Evolutionary conservation across 2,888 invertebrate species (phyloP).

Genomic region (Eupithecia pulchellata): DNA sequence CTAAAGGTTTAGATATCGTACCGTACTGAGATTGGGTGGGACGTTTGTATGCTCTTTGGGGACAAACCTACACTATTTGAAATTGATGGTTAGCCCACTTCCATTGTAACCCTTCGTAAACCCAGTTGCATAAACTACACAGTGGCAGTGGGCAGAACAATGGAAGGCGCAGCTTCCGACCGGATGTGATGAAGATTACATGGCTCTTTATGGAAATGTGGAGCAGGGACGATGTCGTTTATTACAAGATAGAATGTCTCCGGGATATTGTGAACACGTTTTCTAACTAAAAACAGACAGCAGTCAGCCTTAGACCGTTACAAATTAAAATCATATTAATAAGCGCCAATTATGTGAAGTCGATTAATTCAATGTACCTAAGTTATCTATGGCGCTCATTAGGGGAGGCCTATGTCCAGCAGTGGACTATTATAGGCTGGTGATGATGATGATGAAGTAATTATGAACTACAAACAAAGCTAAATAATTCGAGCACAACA

Average conservation of each 20-base stretch:
- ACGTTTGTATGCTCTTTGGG: background rate
- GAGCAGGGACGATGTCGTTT: background rate
- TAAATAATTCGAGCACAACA: no score
- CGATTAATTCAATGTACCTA: no score
- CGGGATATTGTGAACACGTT: background rate
- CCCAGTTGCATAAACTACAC: conserved; percentile 35
- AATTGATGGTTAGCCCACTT: background rate
- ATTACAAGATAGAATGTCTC: background rate
- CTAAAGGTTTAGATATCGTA: background rate
- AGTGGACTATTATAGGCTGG: no score
- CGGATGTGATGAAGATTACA: conserved; percentile 26
- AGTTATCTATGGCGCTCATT: no score
- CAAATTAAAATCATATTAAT: no score
- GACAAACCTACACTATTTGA: conserved; percentile 1
- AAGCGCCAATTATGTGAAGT: no score
- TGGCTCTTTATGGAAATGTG: background rate
- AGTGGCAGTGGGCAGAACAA: conserved; percentile 39
- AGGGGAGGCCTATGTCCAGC: no score
- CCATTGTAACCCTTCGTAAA: conserved; percentile 17
- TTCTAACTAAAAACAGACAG: no score
- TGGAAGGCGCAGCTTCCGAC: conserved; percentile 43
- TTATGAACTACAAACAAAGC: no score
- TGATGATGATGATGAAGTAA: no score
- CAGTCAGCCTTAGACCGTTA: no score
- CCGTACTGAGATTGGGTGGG: background rate